phyloP scores from a whole-genome alignment of 1,140 invertebrate species.

The Antheraea pernyi region DNA sequence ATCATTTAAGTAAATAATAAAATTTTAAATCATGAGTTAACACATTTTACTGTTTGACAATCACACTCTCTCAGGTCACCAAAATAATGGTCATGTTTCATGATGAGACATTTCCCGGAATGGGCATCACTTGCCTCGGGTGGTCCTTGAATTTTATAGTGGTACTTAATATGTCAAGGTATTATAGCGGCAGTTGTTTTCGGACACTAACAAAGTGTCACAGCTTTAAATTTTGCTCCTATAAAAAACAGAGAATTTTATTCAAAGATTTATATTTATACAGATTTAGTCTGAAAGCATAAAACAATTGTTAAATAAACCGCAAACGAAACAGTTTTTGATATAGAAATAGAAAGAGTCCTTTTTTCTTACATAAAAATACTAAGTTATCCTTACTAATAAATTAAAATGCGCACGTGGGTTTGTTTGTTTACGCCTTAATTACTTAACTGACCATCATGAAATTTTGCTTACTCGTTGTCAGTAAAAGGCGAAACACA shows the following conservation, averaged over 20 bases:
- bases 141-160: slow-evolving; percentile 54
- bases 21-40: slow-evolving; percentile 15
- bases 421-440: no score
- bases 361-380: no score
- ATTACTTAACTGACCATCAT: no score
- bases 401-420: no score
- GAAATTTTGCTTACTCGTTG: no score
- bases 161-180: slow-evolving; percentile 44
- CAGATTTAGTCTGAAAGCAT: no score
- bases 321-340: no score
- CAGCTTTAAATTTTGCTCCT: slow-evolving; percentile 19
- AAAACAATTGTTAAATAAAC: no score
- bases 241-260: not conserved
- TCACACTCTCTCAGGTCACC: slow-evolving; percentile 23
- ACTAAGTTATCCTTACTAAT: no score
- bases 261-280: not conserved
- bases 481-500: no score
- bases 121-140: slow-evolving; percentile 38
- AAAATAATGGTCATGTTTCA: slow-evolving; percentile 43
- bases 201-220: slow-evolving; percentile 25
- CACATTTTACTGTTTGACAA: slow-evolving; percentile 23
- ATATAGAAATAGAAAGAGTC: no score
- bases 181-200: slow-evolving; percentile 29
- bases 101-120: slow-evolving; percentile 39
- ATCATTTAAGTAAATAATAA: not conserved